A percentile compares a stretch with the other conserved stretches of the same genome.
Conservation (phyloP, 2,113 vertebrate genomes). For the Crotalus horridus region DNA sequence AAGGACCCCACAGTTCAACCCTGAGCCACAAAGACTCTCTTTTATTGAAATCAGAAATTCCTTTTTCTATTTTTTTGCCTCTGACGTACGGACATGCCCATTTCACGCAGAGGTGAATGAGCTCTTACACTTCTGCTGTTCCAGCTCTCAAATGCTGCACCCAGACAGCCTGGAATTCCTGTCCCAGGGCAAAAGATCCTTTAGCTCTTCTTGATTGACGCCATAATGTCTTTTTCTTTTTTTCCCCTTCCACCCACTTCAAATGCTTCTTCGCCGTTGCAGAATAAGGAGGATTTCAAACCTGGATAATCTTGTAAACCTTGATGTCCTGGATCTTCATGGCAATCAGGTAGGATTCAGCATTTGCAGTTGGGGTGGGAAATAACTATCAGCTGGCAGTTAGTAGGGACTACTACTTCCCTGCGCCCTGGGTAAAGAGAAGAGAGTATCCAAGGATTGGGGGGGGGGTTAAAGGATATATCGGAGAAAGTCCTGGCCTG, state of each 20-base stretch:
- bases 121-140: neutral
- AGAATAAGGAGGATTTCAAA: conserved; percentile 89
- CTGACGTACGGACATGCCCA: no score
- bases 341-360: conserved; percentile 86
- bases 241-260: neutral
- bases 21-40: no score
- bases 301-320: conserved; percentile 79
- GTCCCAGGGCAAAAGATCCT: neutral
- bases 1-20: no score
- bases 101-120: no score
- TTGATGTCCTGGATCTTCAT: conserved; percentile 92
- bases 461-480: neutral
- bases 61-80: neutral
- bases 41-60: no score
- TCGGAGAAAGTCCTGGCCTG: neutral
- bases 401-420: neutral
- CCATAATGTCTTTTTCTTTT: neutral
- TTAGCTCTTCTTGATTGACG: neutral
- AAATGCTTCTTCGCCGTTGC: conserved; percentile 49
- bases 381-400: neutral
- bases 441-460: neutral
- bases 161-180: accelerated
- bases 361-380: neutral
- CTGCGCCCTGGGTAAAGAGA: neutral
- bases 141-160: neutral